Evolutionary conservation across 2,888 invertebrate species (phyloP), one percentile per base, ranked within the genome.

Genomic region (Auanema freiburgensis): DNA sequence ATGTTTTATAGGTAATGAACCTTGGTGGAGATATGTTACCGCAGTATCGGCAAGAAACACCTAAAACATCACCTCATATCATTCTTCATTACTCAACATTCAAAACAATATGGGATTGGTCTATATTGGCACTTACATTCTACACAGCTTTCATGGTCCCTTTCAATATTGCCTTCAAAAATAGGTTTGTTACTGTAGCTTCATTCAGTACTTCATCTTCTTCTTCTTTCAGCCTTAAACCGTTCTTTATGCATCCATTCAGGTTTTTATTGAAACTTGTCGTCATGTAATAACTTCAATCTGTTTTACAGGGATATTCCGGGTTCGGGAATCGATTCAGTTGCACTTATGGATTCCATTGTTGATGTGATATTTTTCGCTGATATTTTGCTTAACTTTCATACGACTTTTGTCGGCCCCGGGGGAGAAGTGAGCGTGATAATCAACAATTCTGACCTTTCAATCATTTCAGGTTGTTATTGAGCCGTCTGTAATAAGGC

Each of bases 301-400:
- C 16, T 18, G 14, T 21, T 23, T 55, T 69, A 61, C 16, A 67
- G 75, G 65, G 73, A 73, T 44, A 67, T 65, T 55, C 68, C 71
- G 53, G 63, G 65, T 33, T 64, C 66, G 21, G 73, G 76, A 1
- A 80, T 83, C 63, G 83, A 83, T 64, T 76, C 78, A 42, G 75
- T 83, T 33, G 82, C 81, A 10, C 60, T 86, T 80, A 84, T 87
- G 57, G 85, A 86, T 2, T 95, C 95, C 78, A 96, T 98, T 84
- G 98, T 98, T 84, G 98, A 98, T 87, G 97, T 98, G 82, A 94
- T 98, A 85, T 98, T 98, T 89, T 98, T 98, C 89, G 95, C 98
- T 87, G 98, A 98, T 88, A 98, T 98, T 87, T 93, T 97, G 85
- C 90, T 98, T 85, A 98, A 98, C 88, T 98, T 98, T 88, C 98